Evolutionary conservation across 2,797 vertebrate species (phyloP).

Genomic region (Sebastes steindachneri): DNA sequence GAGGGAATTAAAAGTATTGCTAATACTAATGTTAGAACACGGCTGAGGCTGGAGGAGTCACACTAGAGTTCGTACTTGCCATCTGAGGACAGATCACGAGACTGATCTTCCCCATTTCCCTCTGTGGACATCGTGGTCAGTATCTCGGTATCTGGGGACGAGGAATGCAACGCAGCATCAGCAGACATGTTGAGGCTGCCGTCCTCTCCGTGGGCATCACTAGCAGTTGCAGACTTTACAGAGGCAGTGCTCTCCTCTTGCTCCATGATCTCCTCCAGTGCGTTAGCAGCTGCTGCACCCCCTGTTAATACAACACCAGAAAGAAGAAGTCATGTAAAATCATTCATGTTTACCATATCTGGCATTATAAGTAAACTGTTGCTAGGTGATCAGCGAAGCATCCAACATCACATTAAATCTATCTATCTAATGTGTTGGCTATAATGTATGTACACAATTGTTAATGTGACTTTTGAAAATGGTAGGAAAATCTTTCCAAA

Average conservation of each 20-base stretch:
- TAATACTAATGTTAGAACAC: neutral
- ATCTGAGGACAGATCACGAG: constrained; percentile 87
- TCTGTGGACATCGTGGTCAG: constrained; percentile 59
- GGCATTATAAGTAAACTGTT: neutral
- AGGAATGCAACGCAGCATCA: constrained; percentile 73
- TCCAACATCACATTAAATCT: no score
- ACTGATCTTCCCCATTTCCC: constrained; percentile 82
- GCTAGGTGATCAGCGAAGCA: neutral
- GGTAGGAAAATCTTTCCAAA: no score
- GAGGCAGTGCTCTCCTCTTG: constrained; percentile 85
- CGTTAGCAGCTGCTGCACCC: constrained; percentile 70
- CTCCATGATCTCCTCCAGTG: constrained; percentile 91
- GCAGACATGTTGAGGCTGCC: constrained; percentile 70
- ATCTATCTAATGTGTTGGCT: no score
- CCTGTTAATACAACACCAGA: constrained; percentile 56
- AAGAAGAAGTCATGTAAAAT: neutral
- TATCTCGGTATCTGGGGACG: constrained; percentile 67
- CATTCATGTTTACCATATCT: neutral
- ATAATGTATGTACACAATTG: no score
- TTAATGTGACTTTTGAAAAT: no score
- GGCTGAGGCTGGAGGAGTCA: neutral
- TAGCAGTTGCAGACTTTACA: constrained; percentile 52
- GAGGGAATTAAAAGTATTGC: constrained; percentile 40
- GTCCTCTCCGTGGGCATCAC: constrained; percentile 69
- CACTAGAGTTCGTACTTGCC: constrained; percentile 89